These are phyloP conservation scores for Sula dactylatra DNA, from an alignment of 2,113 vertebrate genomes.

Conservation along the genomic window DNA sequence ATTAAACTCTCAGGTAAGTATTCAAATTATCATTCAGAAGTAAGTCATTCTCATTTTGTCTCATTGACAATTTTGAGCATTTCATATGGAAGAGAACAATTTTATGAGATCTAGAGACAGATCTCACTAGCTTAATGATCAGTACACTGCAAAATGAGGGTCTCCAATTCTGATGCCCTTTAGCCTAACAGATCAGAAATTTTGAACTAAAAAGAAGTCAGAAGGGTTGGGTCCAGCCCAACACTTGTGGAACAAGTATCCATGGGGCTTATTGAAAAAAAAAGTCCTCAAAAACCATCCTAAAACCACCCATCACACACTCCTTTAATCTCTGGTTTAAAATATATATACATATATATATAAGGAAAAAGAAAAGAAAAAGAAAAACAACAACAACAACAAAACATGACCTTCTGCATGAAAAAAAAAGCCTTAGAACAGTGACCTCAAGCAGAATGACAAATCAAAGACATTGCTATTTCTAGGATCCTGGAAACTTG, in stretches of 20 bases:
- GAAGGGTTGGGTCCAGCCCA: neutral
- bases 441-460: neutral
- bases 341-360: neutral
- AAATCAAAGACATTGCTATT: neutral
- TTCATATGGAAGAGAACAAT: neutral
- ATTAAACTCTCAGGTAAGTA: neutral
- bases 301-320: neutral
- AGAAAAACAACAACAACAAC: neutral
- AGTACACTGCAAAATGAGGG: neutral
- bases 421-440: neutral
- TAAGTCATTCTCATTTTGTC: neutral
- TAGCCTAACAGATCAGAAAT: neutral
- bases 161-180: neutral
- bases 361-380: too few species aligned
- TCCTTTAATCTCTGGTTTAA: neutral
- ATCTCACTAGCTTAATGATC: neutral
- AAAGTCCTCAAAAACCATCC: neutral
- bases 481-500: neutral
- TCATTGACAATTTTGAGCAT: neutral
- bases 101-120: neutral
- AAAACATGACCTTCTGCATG: neutral
- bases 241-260: neutral
- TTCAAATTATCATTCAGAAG: neutral
- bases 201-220: neutral
- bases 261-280: neutral